Conservation (phyloP, 2,797 vertebrate genomes). For the Pyrocephalus nanus region DNA sequence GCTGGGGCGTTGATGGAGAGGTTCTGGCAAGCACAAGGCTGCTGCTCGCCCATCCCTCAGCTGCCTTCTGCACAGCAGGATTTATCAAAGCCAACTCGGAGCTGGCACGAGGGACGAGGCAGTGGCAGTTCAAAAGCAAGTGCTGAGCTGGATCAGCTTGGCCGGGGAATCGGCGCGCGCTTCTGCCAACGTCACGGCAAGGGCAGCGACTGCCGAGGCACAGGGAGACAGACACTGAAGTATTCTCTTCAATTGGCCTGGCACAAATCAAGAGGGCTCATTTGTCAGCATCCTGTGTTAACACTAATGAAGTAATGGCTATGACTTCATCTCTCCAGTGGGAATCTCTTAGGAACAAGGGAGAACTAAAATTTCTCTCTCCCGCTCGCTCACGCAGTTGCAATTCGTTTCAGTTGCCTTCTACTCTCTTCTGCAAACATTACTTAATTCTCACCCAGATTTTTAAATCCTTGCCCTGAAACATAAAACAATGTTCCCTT, state of each 20-base stretch:
- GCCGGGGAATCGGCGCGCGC: accelerated
- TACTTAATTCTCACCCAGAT: conserved; percentile 35
- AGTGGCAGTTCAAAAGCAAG: neutral
- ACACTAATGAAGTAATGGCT: conserved; percentile 31
- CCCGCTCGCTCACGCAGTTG: accelerated
- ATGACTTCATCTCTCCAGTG: conserved; percentile 48
- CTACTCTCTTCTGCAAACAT: neutral
- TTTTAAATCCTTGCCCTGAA: conserved; percentile 7
- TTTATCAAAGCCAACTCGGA: neutral
- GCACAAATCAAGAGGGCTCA: neutral
- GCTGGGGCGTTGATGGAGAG: neutral
- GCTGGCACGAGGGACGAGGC: neutral
- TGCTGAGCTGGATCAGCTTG: neutral
- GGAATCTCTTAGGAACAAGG: neutral
- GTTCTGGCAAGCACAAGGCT: neutral
- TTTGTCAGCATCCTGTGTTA: conserved; percentile 40
- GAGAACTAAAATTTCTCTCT: conserved; percentile 35
- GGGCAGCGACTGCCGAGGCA: neutral
- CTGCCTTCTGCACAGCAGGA: neutral
- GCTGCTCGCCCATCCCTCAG: neutral
- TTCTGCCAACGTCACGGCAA: neutral
- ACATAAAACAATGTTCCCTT: neutral
- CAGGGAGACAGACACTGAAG: accelerated
- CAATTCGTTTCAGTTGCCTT: neutral
- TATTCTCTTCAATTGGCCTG: accelerated